These are phyloP conservation scores for Charadrius vociferus DNA, from an alignment of 2,113 vertebrate species.

Conservation along the genomic window DNA sequence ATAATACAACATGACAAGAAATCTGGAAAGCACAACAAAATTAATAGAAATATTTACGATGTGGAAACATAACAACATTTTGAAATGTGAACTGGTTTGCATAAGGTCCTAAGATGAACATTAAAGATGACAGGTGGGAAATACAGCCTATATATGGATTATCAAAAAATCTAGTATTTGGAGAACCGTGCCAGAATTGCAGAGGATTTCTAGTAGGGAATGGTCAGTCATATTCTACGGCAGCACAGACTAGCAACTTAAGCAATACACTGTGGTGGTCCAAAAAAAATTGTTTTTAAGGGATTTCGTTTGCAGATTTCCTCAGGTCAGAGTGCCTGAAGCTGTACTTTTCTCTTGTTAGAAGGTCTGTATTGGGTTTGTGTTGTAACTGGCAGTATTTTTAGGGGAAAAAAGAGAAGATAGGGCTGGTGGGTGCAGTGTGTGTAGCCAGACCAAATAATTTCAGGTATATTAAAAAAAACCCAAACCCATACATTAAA, in stretches of 20 bases:
- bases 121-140: neutral
- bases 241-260: neutral
- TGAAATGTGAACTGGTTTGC: neutral
- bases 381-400: neutral
- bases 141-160: neutral
- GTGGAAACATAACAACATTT: neutral
- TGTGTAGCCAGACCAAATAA: neutral
- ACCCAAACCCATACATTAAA: rapidly evolving
- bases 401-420: neutral
- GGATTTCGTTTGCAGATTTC: neutral
- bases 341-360: neutral
- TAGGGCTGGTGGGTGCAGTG: neutral
- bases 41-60: neutral
- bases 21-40: neutral
- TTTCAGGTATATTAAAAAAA: neutral
- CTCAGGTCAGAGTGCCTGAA: neutral
- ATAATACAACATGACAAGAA: neutral
- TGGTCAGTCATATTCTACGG: neutral
- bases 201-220: neutral
- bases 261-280: rapidly evolving
- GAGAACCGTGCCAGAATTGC: neutral
- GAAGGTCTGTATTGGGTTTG: neutral
- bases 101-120: neutral
- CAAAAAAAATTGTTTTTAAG: neutral
- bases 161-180: neutral